These are phyloP conservation scores for Candidula unifasciata DNA, from an alignment of 2,888 invertebrate species.

Conservation along the genomic window DNA sequence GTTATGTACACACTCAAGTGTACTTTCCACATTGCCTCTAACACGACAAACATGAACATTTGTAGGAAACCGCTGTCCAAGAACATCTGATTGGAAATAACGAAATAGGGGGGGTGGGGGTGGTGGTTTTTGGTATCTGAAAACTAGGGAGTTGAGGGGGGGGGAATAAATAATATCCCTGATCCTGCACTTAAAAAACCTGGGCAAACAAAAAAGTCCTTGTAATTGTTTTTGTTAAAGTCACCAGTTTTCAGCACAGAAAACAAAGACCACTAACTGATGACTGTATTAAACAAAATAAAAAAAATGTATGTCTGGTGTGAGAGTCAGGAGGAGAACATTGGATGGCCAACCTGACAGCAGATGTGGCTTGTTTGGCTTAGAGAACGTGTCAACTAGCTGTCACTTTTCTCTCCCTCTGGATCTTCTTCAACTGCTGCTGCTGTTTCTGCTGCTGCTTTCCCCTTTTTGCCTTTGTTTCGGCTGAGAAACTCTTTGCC, in stretches of 20 bases:
- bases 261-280: too few relatives aligned
- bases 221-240: neutral
- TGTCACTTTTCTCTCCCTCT: constrained; percentile 42
- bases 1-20: too few relatives aligned
- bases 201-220: neutral
- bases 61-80: too few relatives aligned
- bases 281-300: too few relatives aligned
- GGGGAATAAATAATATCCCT: too few relatives aligned
- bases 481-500: constrained; percentile 68
- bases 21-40: too few relatives aligned
- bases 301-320: too few relatives aligned
- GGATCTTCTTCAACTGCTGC: constrained; percentile 11
- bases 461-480: constrained; percentile 61
- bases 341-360: constrained; percentile 7
- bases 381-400: constrained; percentile 13
- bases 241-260: neutral
- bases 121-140: too few relatives aligned
- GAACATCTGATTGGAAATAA: too few relatives aligned
- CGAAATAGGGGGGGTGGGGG: too few relatives aligned
- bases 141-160: too few relatives aligned
- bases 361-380: neutral
- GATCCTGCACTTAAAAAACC: neutral
- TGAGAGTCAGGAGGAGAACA: neutral
- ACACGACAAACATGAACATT: too few relatives aligned
- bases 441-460: constrained; percentile 41